phyloP scores from a whole-genome alignment of 2,797 vertebrate species.

The Dryobates pubescens region DNA sequence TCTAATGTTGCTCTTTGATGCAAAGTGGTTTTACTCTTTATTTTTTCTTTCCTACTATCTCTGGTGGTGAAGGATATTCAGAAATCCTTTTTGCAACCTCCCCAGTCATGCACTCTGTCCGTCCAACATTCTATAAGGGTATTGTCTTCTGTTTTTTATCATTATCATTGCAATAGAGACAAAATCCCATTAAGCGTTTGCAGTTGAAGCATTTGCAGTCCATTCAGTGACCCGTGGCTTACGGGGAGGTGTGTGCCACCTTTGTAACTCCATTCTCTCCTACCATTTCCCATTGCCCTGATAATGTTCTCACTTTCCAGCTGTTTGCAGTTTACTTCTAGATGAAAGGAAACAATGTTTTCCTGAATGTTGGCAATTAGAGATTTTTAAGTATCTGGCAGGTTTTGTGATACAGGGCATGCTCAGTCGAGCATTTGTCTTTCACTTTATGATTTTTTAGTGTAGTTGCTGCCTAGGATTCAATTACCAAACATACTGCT shows the following conservation, averaged over 20 bases:
- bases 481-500: background rate
- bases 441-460: background rate
- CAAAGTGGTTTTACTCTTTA: slow-evolving; percentile 61
- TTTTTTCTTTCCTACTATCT: slow-evolving; percentile 81
- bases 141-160: slow-evolving; percentile 77
- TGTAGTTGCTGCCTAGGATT: slow-evolving; percentile 21
- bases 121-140: slow-evolving; percentile 81
- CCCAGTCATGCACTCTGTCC: slow-evolving; percentile 79
- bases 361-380: background rate
- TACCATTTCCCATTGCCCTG: background rate
- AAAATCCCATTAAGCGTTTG: background rate
- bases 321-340: slow-evolving; percentile 1
- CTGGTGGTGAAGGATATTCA: slow-evolving; percentile 81
- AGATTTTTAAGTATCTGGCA: background rate
- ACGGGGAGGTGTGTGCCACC: background rate
- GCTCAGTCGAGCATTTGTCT: background rate
- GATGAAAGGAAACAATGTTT: background rate
- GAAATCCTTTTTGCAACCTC: slow-evolving; percentile 82
- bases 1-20: slow-evolving; percentile 17
- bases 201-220: slow-evolving; percentile 5
- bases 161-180: slow-evolving; percentile 23
- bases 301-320: background rate
- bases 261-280: background rate
- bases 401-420: background rate
- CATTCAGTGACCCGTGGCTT: background rate